phyloP scores from a whole-genome alignment of 2,797 vertebrate genomes.

The Hippocampus kuda region DNA sequence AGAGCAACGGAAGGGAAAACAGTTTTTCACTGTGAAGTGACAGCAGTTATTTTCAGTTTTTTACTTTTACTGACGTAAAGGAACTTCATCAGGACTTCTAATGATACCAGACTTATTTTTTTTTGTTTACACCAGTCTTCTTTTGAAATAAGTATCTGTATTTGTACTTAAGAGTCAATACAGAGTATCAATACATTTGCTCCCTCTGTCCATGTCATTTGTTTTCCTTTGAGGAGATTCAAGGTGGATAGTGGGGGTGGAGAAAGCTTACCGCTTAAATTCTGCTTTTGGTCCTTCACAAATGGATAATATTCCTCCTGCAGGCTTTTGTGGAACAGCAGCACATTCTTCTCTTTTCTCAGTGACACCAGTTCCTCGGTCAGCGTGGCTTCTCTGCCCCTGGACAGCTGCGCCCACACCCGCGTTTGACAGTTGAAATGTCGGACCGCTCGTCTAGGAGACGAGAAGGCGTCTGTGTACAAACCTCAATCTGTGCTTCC shows the following conservation, averaged over 20 bases:
- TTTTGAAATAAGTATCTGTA: too few species aligned
- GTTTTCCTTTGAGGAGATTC: not conserved
- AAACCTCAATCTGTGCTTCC: conserved; percentile 77
- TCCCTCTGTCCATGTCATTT: not conserved
- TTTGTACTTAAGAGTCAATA: too few species aligned
- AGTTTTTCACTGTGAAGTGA: too few species aligned
- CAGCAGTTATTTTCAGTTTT: too few species aligned
- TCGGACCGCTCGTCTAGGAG: not conserved
- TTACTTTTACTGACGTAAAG: too few species aligned
- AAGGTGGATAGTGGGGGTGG: not conserved
- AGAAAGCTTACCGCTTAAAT: conserved; percentile 60
- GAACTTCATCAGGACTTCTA: too few species aligned
- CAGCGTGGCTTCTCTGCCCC: conserved; percentile 58
- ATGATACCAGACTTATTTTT: too few species aligned
- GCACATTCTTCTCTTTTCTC: conserved; percentile 58
- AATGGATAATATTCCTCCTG: conserved; percentile 67
- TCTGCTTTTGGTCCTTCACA: conserved; percentile 53
- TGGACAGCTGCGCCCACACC: conserved; percentile 59
- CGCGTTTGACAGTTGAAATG: not conserved
- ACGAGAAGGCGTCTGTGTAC: not conserved
- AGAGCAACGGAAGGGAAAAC: too few species aligned
- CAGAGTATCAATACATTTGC: not conserved
- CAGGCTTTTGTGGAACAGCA: conserved; percentile 52
- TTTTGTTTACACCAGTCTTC: too few species aligned
- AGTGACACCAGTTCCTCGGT: conserved; percentile 52